Evolutionary conservation across 2,888 invertebrate species (phyloP), one percentile per base, ranked within the genome.

Genomic region (Ophonus ardosiacus): DNA sequence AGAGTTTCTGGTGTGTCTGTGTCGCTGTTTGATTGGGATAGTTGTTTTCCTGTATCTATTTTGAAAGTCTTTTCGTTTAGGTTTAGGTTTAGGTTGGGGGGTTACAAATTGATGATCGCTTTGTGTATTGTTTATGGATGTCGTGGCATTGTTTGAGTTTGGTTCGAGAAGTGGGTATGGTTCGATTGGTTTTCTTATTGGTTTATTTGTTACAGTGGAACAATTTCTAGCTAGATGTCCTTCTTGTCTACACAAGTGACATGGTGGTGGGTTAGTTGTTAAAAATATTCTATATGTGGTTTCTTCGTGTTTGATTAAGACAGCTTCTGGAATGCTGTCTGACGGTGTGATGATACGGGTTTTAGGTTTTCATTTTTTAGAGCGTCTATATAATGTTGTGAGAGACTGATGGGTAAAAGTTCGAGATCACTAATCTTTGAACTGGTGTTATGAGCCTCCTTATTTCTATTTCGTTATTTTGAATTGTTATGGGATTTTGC

Each of bases 351-450:
- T 0, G 88, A 88, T 15, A 78, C 61, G 7, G 85, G 79, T 40
- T 81, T 61, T 6, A 87, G 81, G 7, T 86, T 84, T 15, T 76
- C 13, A 10, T 87, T 74, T 7, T 8, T 74, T 15, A 87, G 51
- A 7, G 85, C 51, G 10, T 86, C 76, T 78, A 65, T 18, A 88
- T 81, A 10, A 85, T 57, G 0, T n/a, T 59, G 61, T 87, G 84
- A 6, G 87, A 86, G 5, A 87, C 87, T 0, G 86, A 85, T 7
- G 87, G 87, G 63, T 85, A 86, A 0, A 86, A 86, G 68, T 87
- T 88, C 40, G 63, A 63, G 7, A 81, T 81, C 4, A 81, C 31
- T 24, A 78, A 51, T 24, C n/a, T 40, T 74, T 74, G 59, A 15
- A 17, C 59, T 59, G 59, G 17, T 59, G n/a, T 59, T 59, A 59